Conservation (phyloP, 2,113 vertebrate species). For the Nothocercus nigrocapillus region DNA sequence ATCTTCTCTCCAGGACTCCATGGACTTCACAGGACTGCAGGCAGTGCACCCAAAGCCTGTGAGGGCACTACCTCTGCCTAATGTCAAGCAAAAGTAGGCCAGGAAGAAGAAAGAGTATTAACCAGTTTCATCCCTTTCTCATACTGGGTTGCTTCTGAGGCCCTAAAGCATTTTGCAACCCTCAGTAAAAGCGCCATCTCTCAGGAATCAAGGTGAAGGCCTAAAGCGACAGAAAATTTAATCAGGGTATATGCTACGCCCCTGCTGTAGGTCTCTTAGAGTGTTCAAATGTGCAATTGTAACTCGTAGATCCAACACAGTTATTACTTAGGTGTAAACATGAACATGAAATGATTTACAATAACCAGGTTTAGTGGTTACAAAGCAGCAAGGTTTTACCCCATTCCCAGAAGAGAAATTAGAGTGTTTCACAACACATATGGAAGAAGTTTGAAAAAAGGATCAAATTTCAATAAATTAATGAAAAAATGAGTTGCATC, state of each 20-base stretch:
- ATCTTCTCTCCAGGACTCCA: neutral
- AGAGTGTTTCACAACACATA: neutral
- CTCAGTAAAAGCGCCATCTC: neutral
- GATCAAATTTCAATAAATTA: neutral
- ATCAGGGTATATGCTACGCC: too few relatives aligned
- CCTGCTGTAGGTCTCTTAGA: rapidly evolving
- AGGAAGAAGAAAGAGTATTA: neutral
- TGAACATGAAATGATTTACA: neutral
- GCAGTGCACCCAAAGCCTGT: neutral
- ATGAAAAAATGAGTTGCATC: neutral
- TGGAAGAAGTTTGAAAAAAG: neutral
- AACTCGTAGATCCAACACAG: neutral
- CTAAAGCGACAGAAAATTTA: neutral
- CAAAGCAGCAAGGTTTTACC: neutral
- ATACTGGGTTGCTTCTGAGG: neutral
- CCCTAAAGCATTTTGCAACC: neutral
- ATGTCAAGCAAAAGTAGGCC: neutral
- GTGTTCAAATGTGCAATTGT: neutral
- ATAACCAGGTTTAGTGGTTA: neutral
- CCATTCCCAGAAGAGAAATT: neutral
- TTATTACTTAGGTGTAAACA: neutral
- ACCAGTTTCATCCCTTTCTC: neutral
- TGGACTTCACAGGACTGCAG: neutral
- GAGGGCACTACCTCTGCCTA: neutral
- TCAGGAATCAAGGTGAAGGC: neutral